Percentiles rank a stretch among this genome's conserved stretches.
phyloP scores from a whole-genome alignment of 2,113 vertebrate species.

The Entomyzon cyanotis region DNA sequence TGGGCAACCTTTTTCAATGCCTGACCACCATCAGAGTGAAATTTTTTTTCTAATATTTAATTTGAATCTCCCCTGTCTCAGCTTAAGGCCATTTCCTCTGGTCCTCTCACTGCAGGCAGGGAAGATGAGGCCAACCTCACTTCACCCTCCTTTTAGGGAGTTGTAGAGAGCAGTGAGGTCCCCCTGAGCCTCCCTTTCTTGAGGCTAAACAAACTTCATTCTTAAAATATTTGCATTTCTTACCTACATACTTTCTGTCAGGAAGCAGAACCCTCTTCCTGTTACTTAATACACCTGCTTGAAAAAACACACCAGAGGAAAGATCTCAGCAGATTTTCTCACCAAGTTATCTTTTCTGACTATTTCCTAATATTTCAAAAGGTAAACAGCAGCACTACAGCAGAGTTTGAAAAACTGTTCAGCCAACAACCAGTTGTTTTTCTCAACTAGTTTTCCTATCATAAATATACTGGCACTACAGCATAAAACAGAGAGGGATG shows the following conservation, averaged over 20 bases:
- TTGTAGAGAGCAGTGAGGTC: background rate
- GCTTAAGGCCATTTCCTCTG: background rate
- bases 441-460: background rate
- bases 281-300: background rate
- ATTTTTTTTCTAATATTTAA: background rate
- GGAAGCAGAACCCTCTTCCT: background rate
- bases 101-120: rapidly evolving
- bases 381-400: background rate
- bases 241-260: background rate
- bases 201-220: background rate
- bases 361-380: background rate
- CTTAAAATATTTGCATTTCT: background rate
- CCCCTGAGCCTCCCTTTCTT: rapidly evolving
- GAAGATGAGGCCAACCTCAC: background rate
- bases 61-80: background rate
- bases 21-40: background rate
- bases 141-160: background rate
- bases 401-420: background rate
- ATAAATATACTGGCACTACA: background rate
- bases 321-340: background rate
- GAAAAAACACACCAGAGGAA: background rate
- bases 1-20: background rate
- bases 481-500: background rate
- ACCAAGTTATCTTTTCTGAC: background rate
- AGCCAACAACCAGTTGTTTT: background rate